Conservation (phyloP, 2,888 invertebrate genomes). For the Heliconius ismenius region DNA sequence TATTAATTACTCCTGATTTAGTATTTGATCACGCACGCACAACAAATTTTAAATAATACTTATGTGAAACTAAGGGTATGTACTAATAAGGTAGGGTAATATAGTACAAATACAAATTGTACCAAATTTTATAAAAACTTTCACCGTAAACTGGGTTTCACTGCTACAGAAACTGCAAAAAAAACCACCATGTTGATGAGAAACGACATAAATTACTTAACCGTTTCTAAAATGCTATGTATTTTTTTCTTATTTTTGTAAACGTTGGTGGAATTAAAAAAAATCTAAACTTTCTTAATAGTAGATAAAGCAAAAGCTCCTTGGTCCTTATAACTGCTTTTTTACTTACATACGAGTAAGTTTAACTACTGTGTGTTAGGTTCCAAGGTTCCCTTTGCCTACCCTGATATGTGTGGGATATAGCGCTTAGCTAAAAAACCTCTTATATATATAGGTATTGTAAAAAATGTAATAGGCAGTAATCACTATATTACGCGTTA, state of each 20-base stretch:
- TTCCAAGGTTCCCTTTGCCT: too few relatives aligned
- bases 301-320: not conserved
- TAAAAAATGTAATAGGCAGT: not conserved
- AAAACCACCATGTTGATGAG: conserved; percentile 34
- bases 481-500: not conserved
- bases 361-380: too few relatives aligned
- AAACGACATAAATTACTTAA: conserved; percentile 36
- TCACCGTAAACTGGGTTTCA: conserved; percentile 41
- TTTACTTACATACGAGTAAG: not conserved
- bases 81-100: not conserved
- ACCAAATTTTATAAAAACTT: conserved; percentile 25
- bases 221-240: conserved; percentile 19
- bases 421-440: not conserved
- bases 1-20: too few relatives aligned
- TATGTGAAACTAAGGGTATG: too few relatives aligned
- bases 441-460: too few relatives aligned
- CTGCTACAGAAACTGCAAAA: conserved; percentile 27
- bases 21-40: not conserved
- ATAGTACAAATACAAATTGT: not conserved
- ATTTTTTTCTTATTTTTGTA: not conserved
- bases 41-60: not conserved
- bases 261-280: not conserved
- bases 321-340: not conserved
- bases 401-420: too few relatives aligned
- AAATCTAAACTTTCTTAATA: not conserved